A percentile compares a stretch with the other conserved stretches of the same genome.
These are phyloP conservation scores for Camptogramma bilineatum DNA, from an alignment of 2,888 invertebrate genomes.

Conservation along the genomic window DNA sequence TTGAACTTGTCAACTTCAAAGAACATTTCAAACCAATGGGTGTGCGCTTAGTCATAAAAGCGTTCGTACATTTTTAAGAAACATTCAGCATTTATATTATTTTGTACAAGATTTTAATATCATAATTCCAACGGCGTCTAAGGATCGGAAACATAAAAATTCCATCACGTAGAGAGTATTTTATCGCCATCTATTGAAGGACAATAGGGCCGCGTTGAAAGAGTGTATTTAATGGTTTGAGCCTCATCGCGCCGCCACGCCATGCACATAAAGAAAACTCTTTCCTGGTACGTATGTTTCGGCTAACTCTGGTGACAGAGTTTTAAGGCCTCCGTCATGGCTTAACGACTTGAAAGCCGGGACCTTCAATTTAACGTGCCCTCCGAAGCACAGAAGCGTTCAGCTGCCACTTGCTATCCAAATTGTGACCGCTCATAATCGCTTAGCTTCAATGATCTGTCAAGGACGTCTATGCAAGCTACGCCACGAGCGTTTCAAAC, in stretches of 20 bases:
- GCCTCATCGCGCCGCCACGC: slow-evolving; percentile 37
- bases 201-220: slow-evolving; percentile 77
- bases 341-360: no score
- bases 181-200: slow-evolving; percentile 74
- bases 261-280: slow-evolving; percentile 50
- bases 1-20: slow-evolving; percentile 33
- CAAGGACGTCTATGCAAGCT: no score
- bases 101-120: slow-evolving; percentile 52
- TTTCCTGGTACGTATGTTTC: slow-evolving; percentile 35
- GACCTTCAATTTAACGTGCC: no score
- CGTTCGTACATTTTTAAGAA: slow-evolving; percentile 38
- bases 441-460: no score
- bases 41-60: slow-evolving; percentile 38
- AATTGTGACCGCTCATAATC: no score
- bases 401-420: no score
- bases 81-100: slow-evolving; percentile 45
- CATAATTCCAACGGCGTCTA: slow-evolving; percentile 62
- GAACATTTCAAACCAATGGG: slow-evolving; percentile 20
- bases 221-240: slow-evolving; percentile 55
- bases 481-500: no score
- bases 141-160: slow-evolving; percentile 83
- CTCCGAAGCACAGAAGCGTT: no score
- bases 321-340: no score
- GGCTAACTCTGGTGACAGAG: no score
- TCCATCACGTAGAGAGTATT: slow-evolving; percentile 78